phyloP scores from a whole-genome alignment of 64 coral and sea anemone species.

The Anthopleura sola region DNA sequence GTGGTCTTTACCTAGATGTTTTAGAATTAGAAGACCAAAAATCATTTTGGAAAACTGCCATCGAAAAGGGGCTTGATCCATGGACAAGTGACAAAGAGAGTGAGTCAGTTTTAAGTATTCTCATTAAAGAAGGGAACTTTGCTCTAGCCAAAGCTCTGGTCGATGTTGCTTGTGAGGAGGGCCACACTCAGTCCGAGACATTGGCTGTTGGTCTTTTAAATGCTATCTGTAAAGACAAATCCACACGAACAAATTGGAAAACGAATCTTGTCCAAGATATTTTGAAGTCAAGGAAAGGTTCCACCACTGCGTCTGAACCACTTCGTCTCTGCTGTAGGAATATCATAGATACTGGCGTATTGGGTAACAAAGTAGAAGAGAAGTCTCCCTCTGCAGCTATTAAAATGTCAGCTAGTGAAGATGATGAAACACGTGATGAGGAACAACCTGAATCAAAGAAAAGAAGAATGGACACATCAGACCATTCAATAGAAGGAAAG shows the following conservation, averaged over 20 bases:
- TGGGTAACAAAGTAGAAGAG: too few relatives aligned
- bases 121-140: too few relatives aligned
- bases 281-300: background rate
- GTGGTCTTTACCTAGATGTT: background rate
- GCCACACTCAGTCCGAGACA: background rate
- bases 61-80: background rate
- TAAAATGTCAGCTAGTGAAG: background rate
- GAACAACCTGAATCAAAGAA: too few relatives aligned
- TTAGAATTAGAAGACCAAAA: background rate
- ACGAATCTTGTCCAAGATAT: background rate
- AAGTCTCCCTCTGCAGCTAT: too few relatives aligned
- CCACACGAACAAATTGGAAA: background rate
- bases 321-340: background rate
- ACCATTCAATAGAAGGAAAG: background rate
- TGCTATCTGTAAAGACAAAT: background rate
- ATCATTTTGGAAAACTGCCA: slow-evolving; percentile 1
- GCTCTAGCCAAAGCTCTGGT: too few relatives aligned
- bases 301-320: too few relatives aligned
- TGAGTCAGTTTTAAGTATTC: too few relatives aligned
- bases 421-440: background rate
- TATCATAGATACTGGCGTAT: background rate
- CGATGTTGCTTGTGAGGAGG: background rate
- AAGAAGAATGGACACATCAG: too few relatives aligned
- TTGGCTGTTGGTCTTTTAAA: background rate
- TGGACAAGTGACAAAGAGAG: background rate